Base-by-base conservation (phyloP, 2,888 invertebrate genomes). In the Andrena fulva region DNA sequence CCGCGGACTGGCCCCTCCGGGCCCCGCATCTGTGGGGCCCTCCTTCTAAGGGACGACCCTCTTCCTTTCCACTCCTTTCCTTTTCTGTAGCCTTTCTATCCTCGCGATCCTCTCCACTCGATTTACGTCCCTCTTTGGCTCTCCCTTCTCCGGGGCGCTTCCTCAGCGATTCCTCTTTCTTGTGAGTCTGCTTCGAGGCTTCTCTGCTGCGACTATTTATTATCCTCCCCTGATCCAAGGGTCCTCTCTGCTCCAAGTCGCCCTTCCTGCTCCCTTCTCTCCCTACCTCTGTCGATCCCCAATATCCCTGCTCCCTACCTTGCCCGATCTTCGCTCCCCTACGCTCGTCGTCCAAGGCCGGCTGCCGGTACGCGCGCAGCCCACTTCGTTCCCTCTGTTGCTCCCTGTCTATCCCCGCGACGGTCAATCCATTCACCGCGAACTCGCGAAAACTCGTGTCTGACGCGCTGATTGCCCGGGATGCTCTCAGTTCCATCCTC, bases 21-120 rank as follows among this genome's bases (percentile, higher is more conserved):
- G 90, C 91, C 92, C 92, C 91, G 92, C 93, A 93, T 93, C 93
- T 93, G 93, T 92, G 89, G 91, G 87, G 89, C 88, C 91, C 91
- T 90, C 89, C 87, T 83, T 81, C 85, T 85, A 85, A 85, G 76
- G 77, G 83, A 80, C 85, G 78, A 85, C 82, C 87, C 80, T 78
- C 82, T 78, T 85, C 85, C 54, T 74, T 78, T 42, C 35, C 29
- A 42, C 42, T 16, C 16, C 42, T 16, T 16, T 16, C 42, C 42
- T 4, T n/a, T 59, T 20, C 56, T 24, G 10, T 52, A 27, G 2
- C 27, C n/a, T 42, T 52, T 27, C n/a, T 59, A 59, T 31, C 33
- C 60, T 29, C 24, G 20, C 1, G 16, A n/a, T 27, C 6, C 4
- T n/a, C n/a, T 29, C 50, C 50, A 20, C 29, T n/a, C 16, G 16